Conservation (phyloP, 2,888 invertebrate species). For the Ametastegia equiseti region DNA sequence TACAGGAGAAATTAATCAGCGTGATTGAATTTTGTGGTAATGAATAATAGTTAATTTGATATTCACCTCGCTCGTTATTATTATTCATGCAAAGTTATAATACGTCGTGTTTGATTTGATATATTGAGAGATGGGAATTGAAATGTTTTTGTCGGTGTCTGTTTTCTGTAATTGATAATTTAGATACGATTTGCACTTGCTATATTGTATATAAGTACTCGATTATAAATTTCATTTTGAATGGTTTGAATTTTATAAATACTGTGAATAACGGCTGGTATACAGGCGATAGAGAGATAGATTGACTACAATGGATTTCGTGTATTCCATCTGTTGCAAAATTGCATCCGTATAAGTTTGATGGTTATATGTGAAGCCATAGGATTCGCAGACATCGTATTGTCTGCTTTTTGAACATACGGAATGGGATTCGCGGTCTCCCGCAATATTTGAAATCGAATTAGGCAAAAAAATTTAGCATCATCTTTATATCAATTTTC, state of each 20-base stretch:
- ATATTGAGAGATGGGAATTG: background rate
- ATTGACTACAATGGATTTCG: background rate
- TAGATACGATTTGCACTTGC: too few relatives aligned
- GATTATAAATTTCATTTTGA: too few relatives aligned
- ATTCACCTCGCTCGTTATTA: background rate
- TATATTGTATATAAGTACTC: too few relatives aligned
- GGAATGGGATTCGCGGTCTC: background rate
- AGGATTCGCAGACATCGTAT: background rate
- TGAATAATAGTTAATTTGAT: background rate
- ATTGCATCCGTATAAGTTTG: slow-evolving; percentile 5
- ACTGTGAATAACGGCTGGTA: too few relatives aligned
- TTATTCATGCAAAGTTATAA: background rate
- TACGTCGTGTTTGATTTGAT: background rate
- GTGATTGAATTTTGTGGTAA: background rate
- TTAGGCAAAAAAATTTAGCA: background rate
- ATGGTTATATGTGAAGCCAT: background rate
- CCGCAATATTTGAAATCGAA: background rate
- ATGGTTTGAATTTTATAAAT: too few relatives aligned
- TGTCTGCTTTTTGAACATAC: background rate
- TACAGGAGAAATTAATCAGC: too few relatives aligned
- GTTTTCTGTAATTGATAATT: background rate
- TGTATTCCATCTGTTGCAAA: background rate
- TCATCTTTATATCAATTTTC: background rate
- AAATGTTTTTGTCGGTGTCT: background rate
- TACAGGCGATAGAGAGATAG: too few relatives aligned